A percentile compares a stretch with the other conserved stretches of the same genome.
phyloP scores from a whole-genome alignment of 1,140 invertebrate species.

The Aphelinus atriplicis region DNA sequence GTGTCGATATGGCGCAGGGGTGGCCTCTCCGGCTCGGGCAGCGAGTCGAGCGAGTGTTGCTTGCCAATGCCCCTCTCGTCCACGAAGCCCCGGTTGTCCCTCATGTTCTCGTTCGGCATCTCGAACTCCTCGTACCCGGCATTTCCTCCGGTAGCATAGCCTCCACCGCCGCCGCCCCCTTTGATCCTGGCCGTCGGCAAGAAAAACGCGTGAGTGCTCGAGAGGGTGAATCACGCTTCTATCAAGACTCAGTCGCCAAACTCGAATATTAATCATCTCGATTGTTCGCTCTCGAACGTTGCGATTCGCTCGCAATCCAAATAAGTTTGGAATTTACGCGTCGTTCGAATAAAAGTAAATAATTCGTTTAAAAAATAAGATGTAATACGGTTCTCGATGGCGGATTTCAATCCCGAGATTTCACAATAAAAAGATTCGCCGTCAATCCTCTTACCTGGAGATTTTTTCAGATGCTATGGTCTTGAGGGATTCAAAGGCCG shows the following conservation, averaged over 20 bases:
- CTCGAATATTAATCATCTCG: too few species aligned
- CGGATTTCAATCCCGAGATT: neutral
- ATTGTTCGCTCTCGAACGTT: too few species aligned
- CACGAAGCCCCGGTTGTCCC: conserved; percentile 67
- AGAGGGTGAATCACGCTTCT: too few species aligned
- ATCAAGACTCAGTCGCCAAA: too few species aligned
- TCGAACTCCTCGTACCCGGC: conserved; percentile 72
- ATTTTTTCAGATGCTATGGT: conserved; percentile 58
- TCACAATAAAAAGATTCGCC: conserved; percentile 15
- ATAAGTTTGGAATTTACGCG: too few species aligned
- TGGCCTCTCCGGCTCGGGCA: conserved; percentile 77
- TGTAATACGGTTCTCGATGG: too few species aligned
- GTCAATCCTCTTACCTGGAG: conserved; percentile 51
- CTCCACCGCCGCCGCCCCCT: too few species aligned
- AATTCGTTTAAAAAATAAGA: too few species aligned
- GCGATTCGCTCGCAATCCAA: too few species aligned
- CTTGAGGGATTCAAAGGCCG: conserved; percentile 58
- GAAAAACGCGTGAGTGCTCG: too few species aligned
- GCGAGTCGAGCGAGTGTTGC: conserved; percentile 75
- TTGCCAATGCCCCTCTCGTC: conserved; percentile 61
- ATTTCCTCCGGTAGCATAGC: conserved; percentile 41
- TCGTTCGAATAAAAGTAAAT: too few species aligned
- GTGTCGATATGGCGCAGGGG: conserved; percentile 87
- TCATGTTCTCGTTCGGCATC: conserved; percentile 64
- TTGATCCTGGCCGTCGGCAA: too few species aligned